Conservation (phyloP, 1,140 invertebrate species). For the Drosophila auraria region DNA sequence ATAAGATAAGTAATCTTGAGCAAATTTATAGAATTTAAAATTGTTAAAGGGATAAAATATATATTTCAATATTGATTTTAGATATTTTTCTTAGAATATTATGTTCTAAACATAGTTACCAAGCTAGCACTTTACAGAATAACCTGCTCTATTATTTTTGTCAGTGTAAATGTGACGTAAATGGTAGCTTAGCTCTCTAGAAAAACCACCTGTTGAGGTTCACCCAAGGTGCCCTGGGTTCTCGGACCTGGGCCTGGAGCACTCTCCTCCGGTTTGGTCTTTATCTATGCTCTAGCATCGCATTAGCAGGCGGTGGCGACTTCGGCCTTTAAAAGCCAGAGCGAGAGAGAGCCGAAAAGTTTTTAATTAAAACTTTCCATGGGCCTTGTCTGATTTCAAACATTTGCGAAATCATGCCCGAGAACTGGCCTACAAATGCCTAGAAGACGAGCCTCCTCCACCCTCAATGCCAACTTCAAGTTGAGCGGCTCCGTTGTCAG, state of each 20-base stretch:
- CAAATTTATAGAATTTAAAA: neutral
- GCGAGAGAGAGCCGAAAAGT: slow-evolving; percentile 51
- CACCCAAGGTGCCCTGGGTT: slow-evolving; percentile 1
- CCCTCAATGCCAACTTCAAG: slow-evolving; percentile 9
- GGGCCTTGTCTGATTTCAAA: slow-evolving; percentile 67
- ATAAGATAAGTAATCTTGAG: too few species aligned
- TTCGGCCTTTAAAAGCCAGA: slow-evolving; percentile 40
- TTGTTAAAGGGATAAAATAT: neutral
- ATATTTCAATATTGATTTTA: too few species aligned
- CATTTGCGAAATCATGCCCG: slow-evolving; percentile 69
- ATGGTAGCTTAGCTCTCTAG: slow-evolving; percentile 10
- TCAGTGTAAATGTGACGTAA: slow-evolving; percentile 30
- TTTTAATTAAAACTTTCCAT: slow-evolving; percentile 79
- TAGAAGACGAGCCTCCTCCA: slow-evolving; percentile 25
- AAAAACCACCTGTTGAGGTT: slow-evolving; percentile 52
- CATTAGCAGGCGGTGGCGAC: slow-evolving; percentile 37
- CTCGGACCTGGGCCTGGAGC: neutral
- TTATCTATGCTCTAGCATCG: slow-evolving; percentile 56
- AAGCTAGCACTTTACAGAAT: neutral
- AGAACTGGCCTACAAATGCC: slow-evolving; percentile 42
- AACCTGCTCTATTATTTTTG: neutral
- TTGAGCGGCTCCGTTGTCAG: slow-evolving; percentile 65
- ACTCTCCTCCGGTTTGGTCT: slow-evolving; percentile 9
- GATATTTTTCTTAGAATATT: neutral
- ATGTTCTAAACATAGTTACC: too few species aligned